phyloP scores from a whole-genome alignment of 2,113 vertebrate species.

The Dicerorhinus sumatrensis region DNA sequence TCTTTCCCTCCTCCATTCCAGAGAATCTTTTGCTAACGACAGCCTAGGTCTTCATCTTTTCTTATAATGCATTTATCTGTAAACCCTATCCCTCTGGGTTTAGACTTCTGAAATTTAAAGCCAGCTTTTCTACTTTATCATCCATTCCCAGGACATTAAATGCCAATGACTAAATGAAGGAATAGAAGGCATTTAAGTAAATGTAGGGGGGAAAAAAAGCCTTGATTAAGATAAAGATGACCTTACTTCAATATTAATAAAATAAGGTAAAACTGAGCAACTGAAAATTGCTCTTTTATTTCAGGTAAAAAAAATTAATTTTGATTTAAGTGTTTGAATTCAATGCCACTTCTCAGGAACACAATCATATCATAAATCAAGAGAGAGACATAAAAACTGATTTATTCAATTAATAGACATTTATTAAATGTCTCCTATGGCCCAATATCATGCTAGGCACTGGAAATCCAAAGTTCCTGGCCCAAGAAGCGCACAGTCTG shows the following conservation, averaged over 20 bases:
- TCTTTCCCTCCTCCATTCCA: neutral
- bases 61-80: neutral
- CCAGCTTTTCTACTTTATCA: neutral
- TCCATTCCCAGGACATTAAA: conserved; percentile 7
- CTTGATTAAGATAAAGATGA: neutral
- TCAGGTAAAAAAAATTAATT: conserved; percentile 37
- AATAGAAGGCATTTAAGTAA: neutral
- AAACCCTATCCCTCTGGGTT: neutral
- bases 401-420: conserved; percentile 45
- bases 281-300: conserved; percentile 1
- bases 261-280: conserved; percentile 6
- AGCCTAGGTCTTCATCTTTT: neutral
- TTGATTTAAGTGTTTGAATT: conserved; percentile 7
- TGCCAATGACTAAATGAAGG: neutral
- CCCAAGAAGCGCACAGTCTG: neutral
- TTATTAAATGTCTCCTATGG: conserved; percentile 9
- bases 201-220: neutral
- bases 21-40: neutral
- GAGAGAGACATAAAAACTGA: neutral
- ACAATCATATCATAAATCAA: conserved; percentile 23
- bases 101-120: conserved; percentile 3
- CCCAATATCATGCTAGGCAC: neutral
- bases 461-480: neutral
- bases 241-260: conserved; percentile 11
- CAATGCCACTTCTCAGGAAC: conserved; percentile 6